Evolutionary conservation across 2,888 invertebrate species (phyloP).

Genomic region (Lagria hirta): DNA sequence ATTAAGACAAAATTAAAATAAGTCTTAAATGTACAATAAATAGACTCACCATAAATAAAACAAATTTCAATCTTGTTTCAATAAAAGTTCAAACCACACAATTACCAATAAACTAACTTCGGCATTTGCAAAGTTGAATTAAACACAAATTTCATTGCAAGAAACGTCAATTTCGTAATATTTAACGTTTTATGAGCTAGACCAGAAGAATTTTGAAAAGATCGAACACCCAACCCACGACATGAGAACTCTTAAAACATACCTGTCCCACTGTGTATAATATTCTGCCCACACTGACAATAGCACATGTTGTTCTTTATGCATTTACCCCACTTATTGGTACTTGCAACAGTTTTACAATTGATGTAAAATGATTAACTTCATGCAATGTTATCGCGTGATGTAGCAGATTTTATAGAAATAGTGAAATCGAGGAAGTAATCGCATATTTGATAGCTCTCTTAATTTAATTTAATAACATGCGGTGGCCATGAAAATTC

Average conservation of each 20-base stretch:
- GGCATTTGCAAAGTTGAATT: too few relatives aligned
- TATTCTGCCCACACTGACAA: slow-evolving; percentile 23
- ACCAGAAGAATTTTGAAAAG: slow-evolving; percentile 17
- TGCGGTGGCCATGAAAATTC: slow-evolving; percentile 5
- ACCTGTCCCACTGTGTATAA: slow-evolving; percentile 26
- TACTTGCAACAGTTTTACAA: slow-evolving; percentile 12
- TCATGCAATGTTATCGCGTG: slow-evolving; percentile 10
- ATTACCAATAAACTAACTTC: too few relatives aligned
- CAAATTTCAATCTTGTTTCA: too few relatives aligned
- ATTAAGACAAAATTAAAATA: too few relatives aligned
- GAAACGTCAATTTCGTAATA: slow-evolving; percentile 15
- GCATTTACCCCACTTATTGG: slow-evolving; percentile 19
- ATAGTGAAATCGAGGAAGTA: slow-evolving; percentile 6
- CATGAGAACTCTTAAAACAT: slow-evolving; percentile 15
- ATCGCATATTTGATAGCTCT: slow-evolving; percentile 9
- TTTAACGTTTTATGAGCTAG: too few relatives aligned
- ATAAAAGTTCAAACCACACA: too few relatives aligned
- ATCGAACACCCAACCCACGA: slow-evolving; percentile 17
- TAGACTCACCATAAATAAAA: slow-evolving; percentile 7
- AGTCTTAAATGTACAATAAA: too few relatives aligned
- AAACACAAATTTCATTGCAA: slow-evolving; percentile 7
- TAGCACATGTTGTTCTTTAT: slow-evolving; percentile 24
- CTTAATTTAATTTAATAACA: slow-evolving; percentile 20
- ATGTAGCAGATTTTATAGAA: slow-evolving; percentile 1
- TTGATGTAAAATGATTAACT: slow-evolving; percentile 10